Evolutionary conservation across 2,888 invertebrate species (phyloP), one percentile per base, ranked within the genome.

Genomic region (Cenopis cana): DNA sequence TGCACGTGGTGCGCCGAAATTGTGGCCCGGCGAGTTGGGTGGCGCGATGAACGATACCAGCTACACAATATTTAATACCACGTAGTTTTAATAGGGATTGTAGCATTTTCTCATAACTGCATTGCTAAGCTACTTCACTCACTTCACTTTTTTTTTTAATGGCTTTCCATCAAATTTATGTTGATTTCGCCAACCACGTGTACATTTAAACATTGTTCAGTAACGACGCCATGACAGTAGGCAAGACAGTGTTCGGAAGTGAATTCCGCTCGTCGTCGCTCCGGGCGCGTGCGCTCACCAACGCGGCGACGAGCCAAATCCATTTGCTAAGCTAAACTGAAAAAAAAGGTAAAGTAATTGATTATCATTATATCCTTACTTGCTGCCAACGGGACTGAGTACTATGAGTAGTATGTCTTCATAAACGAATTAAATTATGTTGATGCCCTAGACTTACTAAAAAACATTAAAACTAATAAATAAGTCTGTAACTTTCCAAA

Each of bases 1-100:
- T 92, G 89, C 89, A 88, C 88, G 89, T 89, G 89, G 89, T 88
- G 83, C 79, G 81, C 85, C 87, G 86, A 86, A 87, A 85, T 85
- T 83, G 84, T 81, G 81, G 82, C 75, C 75, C 77, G 77, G 82
- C 90, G 80, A 82, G 83, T 78, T 89, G 90, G 91, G 90, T 90
- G 91, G 90, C 83, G 80, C 83, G 87, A 88, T 88, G 84, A 77
- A 76, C 76, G 86, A 87, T 89, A 88, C 20, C 33, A 2, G n/a
- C 0, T n/a, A 9, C 38, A 41, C 29, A 55, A 6, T 29, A 55
- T n/a, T n/a, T 46, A 46, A 14, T 46, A 46, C 41, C 1, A 6
- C 4, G 41, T n/a, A 46, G 41, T 46, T n/a, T 14, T 46, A 14
- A 46, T n/a, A 5, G 8, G 0, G n/a, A 33, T 33, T 33, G 33